phyloP scores from a whole-genome alignment of 2,113 vertebrate genomes.

The Orycteropus afer region DNA sequence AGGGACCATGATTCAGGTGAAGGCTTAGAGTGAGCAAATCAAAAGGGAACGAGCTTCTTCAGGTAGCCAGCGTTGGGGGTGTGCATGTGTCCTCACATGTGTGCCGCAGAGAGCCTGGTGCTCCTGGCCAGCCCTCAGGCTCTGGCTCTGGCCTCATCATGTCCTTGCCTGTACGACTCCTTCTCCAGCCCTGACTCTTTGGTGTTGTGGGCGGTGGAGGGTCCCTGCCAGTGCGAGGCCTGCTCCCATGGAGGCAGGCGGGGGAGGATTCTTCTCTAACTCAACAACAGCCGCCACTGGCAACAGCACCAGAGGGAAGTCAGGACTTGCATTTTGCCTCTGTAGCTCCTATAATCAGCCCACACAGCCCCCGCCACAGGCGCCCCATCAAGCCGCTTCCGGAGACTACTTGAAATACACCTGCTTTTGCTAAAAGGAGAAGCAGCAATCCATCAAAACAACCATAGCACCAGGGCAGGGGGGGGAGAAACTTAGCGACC shows the following conservation, averaged over 20 bases:
- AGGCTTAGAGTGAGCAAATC: not conserved
- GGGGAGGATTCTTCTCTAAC: not conserved
- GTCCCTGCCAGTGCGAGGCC: not conserved
- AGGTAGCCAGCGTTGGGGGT: not conserved
- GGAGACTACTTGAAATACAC: slow-evolving; percentile 84
- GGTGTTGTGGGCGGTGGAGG: not conserved
- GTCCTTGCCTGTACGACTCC: not conserved
- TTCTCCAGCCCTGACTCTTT: not conserved
- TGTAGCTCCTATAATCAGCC: slow-evolving; percentile 79
- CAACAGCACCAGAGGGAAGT: slow-evolving; percentile 48
- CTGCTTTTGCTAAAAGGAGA: slow-evolving; percentile 73
- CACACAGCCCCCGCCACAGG: slow-evolving; percentile 71
- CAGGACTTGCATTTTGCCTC: slow-evolving; percentile 68
- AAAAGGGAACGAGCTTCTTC: no score
- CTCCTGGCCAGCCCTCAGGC: not conserved
- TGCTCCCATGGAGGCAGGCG: not conserved
- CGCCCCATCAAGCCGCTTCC: slow-evolving; percentile 76
- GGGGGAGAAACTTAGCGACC: not conserved
- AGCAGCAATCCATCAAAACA: slow-evolving; percentile 69
- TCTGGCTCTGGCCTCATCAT: not conserved
- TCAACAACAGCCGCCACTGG: not conserved
- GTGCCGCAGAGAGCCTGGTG: not conserved
- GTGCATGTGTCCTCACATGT: not conserved
- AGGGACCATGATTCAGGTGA: not conserved
- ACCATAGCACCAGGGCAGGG: not conserved